Conservation (phyloP, 2,113 vertebrate species). For the Saguinus midas region DNA sequence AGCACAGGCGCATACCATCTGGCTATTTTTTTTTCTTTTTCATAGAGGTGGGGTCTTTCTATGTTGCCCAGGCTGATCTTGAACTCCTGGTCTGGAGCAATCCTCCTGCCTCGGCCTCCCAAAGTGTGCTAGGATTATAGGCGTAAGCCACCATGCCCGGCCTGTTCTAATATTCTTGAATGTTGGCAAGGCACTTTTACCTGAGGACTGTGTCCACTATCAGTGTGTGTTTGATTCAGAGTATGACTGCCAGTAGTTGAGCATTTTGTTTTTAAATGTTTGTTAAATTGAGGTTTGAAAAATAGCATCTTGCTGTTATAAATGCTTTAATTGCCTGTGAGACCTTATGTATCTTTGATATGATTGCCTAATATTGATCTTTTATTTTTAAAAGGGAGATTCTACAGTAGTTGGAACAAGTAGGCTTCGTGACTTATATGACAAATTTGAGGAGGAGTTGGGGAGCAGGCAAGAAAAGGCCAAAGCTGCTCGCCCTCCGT, state of each 20-base stretch:
- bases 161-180: not conserved
- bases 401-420: slow-evolving; percentile 98
- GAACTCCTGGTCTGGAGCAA: no score
- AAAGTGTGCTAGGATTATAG: no score
- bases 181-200: not conserved
- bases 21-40: no score
- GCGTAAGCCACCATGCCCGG: no score
- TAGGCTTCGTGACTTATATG: slow-evolving; percentile 92
- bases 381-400: slow-evolving; percentile 89
- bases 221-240: not conserved
- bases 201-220: not conserved
- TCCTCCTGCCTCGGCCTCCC: no score
- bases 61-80: no score
- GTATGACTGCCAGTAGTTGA: not conserved
- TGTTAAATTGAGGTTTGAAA: not conserved
- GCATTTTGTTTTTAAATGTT: slow-evolving; percentile 7
- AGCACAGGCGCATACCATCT: no score
- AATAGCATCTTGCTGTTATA: not conserved
- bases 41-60: no score
- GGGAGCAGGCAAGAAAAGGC: slow-evolving; percentile 92
- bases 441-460: slow-evolving; percentile 95
- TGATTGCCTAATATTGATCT: not conserved
- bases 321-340: not conserved
- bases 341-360: not conserved
- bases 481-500: slow-evolving; percentile 90